phyloP scores from a whole-genome alignment of 1,140 invertebrate species.

The Fopius arisanus region DNA sequence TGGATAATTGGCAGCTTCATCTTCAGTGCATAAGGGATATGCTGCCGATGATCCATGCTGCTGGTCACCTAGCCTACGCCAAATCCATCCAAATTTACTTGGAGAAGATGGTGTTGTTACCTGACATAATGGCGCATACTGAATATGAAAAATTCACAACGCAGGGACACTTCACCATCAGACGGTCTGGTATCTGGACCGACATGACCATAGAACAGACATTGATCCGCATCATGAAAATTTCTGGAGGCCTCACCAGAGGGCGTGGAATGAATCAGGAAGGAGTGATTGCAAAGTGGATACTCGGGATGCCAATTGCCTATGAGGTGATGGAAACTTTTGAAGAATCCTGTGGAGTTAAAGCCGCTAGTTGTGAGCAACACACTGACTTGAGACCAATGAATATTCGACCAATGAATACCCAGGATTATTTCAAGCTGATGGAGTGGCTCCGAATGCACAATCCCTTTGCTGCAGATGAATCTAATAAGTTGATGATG shows the following conservation, averaged over 20 bases:
- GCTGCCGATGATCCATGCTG: no score
- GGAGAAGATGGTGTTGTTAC: no score
- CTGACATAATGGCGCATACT: no score
- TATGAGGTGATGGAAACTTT: background rate
- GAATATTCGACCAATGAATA: constrained; percentile 1
- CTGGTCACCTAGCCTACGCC: no score
- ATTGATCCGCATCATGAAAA: constrained; percentile 45
- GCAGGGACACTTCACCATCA: no score
- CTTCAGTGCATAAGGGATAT: no score
- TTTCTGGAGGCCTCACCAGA: constrained; percentile 37
- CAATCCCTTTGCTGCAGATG: background rate
- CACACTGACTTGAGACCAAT: constrained; percentile 9
- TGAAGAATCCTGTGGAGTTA: constrained; percentile 15
- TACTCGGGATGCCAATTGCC: background rate
- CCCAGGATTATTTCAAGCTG: constrained; percentile 13
- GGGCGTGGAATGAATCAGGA: constrained; percentile 25
- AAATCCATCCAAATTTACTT: no score
- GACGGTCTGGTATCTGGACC: constrained; percentile 48
- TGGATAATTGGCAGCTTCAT: no score
- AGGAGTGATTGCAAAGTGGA: background rate
- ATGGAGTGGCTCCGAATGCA: background rate
- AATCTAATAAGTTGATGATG: constrained; percentile 40
- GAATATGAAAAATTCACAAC: no score
- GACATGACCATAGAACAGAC: constrained; percentile 52
- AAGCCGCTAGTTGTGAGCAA: constrained; percentile 4